Conservation (phyloP, 2,113 vertebrate species). For the Acrocephalus kingi region DNA sequence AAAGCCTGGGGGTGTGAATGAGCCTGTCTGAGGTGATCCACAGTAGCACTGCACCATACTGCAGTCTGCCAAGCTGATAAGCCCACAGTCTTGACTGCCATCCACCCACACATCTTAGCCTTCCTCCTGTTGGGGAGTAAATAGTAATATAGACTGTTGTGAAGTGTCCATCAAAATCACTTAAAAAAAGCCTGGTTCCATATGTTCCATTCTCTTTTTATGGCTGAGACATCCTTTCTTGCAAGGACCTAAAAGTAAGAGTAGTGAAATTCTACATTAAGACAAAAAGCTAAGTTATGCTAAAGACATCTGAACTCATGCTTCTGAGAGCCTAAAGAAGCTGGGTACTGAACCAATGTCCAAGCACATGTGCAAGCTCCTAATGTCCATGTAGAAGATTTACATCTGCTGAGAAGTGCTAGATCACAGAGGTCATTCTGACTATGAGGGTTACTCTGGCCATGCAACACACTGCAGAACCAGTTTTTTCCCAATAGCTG, state of each 20-base stretch:
- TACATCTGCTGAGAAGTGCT: background rate
- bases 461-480: background rate
- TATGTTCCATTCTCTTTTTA: constrained; percentile 41
- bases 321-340: background rate
- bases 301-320: background rate
- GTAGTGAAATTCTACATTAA: background rate
- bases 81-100: constrained; percentile 36
- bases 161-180: constrained; percentile 41
- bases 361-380: background rate
- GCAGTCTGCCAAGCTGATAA: constrained; percentile 5
- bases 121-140: constrained; percentile 22
- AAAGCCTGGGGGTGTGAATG: background rate
- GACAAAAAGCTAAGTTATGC: background rate
- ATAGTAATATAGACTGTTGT: constrained; percentile 19
- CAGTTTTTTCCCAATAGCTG: background rate
- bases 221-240: background rate
- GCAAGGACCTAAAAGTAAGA: background rate
- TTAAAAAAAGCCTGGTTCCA: background rate
- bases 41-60: background rate
- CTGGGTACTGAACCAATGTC: background rate
- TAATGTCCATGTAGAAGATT: background rate
- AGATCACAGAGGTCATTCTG: background rate
- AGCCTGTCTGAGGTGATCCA: background rate
- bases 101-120: constrained; percentile 25
- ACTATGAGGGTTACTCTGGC: background rate